Evolutionary conservation across 2,797 vertebrate species (phyloP).

Genomic region (Sebastiscus albofasciatus): DNA sequence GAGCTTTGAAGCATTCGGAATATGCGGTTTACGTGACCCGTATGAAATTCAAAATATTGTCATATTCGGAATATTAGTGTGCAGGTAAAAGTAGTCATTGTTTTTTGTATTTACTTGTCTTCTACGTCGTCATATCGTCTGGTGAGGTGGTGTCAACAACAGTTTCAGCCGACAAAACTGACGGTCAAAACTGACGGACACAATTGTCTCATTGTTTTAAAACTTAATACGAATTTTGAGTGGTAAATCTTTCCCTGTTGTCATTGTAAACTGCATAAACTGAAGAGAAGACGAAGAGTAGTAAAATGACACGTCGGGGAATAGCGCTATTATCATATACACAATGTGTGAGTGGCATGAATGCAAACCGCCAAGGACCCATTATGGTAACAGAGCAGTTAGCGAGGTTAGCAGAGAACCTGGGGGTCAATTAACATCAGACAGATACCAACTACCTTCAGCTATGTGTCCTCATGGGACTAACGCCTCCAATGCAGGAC

Average conservation of each 20-base stretch:
- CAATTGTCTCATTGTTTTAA: background rate
- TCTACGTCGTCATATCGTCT: no score
- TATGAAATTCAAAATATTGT: no score
- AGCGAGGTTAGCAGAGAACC: slow-evolving; percentile 5
- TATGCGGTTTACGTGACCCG: no score
- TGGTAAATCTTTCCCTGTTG: no score
- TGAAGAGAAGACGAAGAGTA: background rate
- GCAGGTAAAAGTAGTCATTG: no score
- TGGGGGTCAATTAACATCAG: slow-evolving; percentile 9
- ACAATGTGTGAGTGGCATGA: background rate
- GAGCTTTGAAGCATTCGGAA: no score
- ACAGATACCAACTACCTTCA: slow-evolving; percentile 8
- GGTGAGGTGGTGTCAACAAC: no score
- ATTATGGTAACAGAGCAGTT: slow-evolving; percentile 9
- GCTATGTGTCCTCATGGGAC: background rate
- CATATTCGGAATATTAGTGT: no score
- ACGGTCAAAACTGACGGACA: no score
- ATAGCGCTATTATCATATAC: background rate
- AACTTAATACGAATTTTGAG: background rate
- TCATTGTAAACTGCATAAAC: background rate
- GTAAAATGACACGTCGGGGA: background rate
- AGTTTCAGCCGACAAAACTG: no score
- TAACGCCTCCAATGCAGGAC: background rate
- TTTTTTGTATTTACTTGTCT: no score
- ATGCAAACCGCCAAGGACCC: slow-evolving; percentile 1